Evolutionary conservation across 2,113 vertebrate species (phyloP).

Genomic region (Macroglossus sobrinus): DNA sequence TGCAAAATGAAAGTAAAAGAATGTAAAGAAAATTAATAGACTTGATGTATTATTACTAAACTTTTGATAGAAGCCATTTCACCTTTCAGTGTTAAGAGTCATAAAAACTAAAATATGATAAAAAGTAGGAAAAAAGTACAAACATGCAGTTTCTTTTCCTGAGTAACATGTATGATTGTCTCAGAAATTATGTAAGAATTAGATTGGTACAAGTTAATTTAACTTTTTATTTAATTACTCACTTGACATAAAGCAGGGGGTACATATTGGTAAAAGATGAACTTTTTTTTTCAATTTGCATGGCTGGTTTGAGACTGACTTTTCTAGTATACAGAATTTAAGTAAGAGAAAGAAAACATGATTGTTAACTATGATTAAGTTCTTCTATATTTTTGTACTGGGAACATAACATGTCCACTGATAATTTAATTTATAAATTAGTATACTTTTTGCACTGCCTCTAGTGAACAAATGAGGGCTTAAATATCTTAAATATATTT

Average conservation of each 20-base stretch:
- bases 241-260: not conserved
- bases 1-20: not conserved
- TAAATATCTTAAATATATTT: slow-evolving; percentile 12
- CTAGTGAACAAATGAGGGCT: not conserved
- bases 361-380: not conserved
- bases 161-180: not conserved
- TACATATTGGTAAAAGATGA: not conserved
- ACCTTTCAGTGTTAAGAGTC: not conserved
- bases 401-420: not conserved
- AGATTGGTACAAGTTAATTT: not conserved
- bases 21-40: not conserved
- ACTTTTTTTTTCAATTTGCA: not conserved
- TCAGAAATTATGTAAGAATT: not conserved
- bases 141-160: not conserved
- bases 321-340: not conserved
- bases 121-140: not conserved
- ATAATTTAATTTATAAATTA: not conserved
- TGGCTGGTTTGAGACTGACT: not conserved
- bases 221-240: not conserved
- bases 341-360: not conserved
- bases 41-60: not conserved
- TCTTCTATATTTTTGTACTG: not conserved
- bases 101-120: slow-evolving; percentile 20
- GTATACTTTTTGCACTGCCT: not conserved
- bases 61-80: not conserved